Evolutionary conservation across 2,113 vertebrate genomes (phyloP).

Genomic region (Scopus umbretta): DNA sequence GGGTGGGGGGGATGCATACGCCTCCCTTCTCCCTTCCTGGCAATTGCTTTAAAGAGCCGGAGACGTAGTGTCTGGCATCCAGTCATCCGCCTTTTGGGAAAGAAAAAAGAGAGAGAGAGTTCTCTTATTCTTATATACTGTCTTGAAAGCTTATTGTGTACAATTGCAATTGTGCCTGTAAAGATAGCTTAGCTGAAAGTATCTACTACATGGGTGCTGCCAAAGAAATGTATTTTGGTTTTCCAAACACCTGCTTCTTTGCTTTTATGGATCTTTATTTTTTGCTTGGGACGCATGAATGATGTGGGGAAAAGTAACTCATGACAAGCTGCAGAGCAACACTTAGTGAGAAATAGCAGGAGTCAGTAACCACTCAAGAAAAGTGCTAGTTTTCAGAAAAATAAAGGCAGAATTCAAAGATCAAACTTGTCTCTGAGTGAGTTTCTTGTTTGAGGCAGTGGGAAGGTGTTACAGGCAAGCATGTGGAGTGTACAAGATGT

Average conservation of each 20-base stretch:
- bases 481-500: background rate
- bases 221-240: background rate
- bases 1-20: too few species aligned
- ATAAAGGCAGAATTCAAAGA: background rate
- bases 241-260: conserved; percentile 21
- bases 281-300: background rate
- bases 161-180: background rate
- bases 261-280: background rate
- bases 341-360: background rate
- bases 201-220: background rate
- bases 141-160: background rate
- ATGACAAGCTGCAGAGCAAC: conserved; percentile 21
- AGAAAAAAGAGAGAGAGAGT: background rate
- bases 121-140: background rate
- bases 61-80: background rate
- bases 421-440: background rate
- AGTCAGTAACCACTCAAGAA: background rate
- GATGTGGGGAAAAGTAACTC: conserved; percentile 10
- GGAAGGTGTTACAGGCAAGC: conserved; percentile 27
- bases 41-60: background rate
- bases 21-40: background rate
- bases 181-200: background rate
- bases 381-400: background rate
- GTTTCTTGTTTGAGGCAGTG: conserved; percentile 17
- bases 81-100: background rate